phyloP scores from a whole-genome alignment of 2,888 invertebrate genomes.

The Chymomyza amoena region DNA sequence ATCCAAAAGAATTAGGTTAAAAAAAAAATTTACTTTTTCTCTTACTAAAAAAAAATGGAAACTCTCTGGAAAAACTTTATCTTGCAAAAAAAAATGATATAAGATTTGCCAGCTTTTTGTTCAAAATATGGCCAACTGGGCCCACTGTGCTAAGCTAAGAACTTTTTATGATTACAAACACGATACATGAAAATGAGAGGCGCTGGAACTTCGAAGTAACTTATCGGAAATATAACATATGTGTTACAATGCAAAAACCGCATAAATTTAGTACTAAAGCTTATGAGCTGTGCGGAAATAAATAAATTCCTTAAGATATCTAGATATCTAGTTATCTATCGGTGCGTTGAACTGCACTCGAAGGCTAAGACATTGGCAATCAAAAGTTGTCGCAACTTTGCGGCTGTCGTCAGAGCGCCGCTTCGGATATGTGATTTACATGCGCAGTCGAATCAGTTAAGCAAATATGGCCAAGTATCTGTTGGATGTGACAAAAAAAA shows the following conservation, averaged over 20 bases:
- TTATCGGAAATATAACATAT: not conserved
- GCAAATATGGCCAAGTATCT: conserved; percentile 35
- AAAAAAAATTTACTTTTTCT: no score
- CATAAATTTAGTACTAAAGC: conserved; percentile 20
- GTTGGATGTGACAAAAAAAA: conserved; percentile 10
- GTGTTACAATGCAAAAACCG: not conserved
- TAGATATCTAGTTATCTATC: conserved; percentile 1
- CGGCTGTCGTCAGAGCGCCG: conserved; percentile 19
- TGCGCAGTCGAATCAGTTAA: conserved; percentile 55
- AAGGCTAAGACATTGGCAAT: conserved; percentile 27
- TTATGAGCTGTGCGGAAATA: not conserved
- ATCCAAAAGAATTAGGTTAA: no score
- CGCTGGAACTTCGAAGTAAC: no score
- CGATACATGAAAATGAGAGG: no score
- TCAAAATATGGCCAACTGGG: no score
- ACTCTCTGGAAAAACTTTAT: no score
- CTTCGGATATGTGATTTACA: conserved; percentile 50
- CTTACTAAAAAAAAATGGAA: no score
- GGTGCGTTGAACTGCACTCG: conserved; percentile 55
- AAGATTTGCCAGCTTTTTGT: no score
- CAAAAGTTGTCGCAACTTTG: conserved; percentile 32
- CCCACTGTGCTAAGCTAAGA: no score
- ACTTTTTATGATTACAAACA: no score
- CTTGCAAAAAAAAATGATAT: no score
- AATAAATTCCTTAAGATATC: conserved; percentile 2